A percentile compares a stretch with the other conserved stretches of the same genome.
Evolutionary conservation across 2,888 invertebrate species (phyloP).

Genomic region (Cephus nigrinus): DNA sequence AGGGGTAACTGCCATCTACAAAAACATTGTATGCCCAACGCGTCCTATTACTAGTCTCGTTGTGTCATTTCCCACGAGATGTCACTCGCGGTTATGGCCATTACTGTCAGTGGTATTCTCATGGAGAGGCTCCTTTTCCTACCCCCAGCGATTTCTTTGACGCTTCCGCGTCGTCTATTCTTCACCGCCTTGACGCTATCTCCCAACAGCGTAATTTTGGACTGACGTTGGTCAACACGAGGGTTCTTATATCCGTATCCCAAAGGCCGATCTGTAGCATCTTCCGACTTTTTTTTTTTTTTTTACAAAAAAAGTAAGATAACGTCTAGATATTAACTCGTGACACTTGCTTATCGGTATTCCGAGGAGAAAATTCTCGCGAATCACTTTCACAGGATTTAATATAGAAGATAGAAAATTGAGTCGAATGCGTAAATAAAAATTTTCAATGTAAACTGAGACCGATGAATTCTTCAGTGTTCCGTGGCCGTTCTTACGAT

Average conservation of each 20-base stretch:
- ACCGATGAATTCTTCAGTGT: slow-evolving; percentile 24
- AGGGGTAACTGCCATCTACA: slow-evolving; percentile 39
- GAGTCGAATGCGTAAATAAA: slow-evolving; percentile 43
- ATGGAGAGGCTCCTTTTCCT: neutral
- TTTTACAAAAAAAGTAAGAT: neutral
- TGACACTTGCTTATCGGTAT: neutral
- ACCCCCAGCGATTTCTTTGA: neutral
- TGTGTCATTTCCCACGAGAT: slow-evolving; percentile 10
- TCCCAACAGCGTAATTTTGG: too few species aligned
- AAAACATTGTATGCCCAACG: slow-evolving; percentile 35
- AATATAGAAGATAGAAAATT: slow-evolving; percentile 51
- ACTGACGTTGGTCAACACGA: neutral
- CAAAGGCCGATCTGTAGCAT: neutral
- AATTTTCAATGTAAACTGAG: slow-evolving; percentile 51
- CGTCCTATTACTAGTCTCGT: neutral
- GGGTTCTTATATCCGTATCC: neutral
- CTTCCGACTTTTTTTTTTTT: neutral
- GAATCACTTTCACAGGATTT: slow-evolving; percentile 38
- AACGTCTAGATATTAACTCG: neutral
- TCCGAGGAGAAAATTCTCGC: neutral
- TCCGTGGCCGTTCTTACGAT: neutral
- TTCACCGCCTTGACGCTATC: neutral
- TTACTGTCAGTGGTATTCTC: slow-evolving; percentile 12
- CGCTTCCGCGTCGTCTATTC: neutral
- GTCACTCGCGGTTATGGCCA: slow-evolving; percentile 14